These are phyloP conservation scores for Sympetrum striolatum DNA, from an alignment of 2,888 invertebrate species.

Conservation along the genomic window DNA sequence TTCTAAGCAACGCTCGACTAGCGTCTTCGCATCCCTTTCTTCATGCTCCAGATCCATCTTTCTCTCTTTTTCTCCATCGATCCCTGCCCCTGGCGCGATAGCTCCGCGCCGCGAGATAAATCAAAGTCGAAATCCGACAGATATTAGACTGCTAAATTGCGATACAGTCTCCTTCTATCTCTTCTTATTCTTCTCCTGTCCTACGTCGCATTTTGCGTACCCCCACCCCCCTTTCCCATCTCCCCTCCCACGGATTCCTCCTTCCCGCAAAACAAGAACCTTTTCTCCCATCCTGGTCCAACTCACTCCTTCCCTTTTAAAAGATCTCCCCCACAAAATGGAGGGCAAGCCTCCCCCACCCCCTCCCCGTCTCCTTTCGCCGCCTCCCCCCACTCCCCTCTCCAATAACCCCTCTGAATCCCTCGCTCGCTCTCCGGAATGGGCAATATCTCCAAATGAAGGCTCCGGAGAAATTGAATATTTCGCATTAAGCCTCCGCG, in stretches of 20 bases:
- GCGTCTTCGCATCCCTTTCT: not conserved
- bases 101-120: conserved; percentile 20
- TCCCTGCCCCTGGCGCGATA: not conserved
- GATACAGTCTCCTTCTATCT: conserved; percentile 30
- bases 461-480: conserved; percentile 30
- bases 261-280: conserved; percentile 22
- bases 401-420: not conserved
- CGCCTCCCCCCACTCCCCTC: not conserved
- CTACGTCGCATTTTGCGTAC: conserved; percentile 5
- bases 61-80: not conserved
- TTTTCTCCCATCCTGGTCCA: not conserved
- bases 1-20: too few relatives aligned
- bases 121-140: conserved; percentile 43
- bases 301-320: not conserved
- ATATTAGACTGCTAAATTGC: conserved; percentile 44
- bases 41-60: not conserved
- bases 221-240: not conserved
- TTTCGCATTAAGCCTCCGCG: conserved; percentile 27
- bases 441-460: conserved; percentile 37
- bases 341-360: not conserved
- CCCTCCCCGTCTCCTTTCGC: not conserved
- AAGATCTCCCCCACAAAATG: not conserved
- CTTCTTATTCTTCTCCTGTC: conserved; percentile 36
- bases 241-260: not conserved
- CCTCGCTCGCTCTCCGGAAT: conserved; percentile 1